These are phyloP conservation scores for Actinia tenebrosa DNA, from an alignment of 64 coral and sea anemone species.

Conservation along the genomic window DNA sequence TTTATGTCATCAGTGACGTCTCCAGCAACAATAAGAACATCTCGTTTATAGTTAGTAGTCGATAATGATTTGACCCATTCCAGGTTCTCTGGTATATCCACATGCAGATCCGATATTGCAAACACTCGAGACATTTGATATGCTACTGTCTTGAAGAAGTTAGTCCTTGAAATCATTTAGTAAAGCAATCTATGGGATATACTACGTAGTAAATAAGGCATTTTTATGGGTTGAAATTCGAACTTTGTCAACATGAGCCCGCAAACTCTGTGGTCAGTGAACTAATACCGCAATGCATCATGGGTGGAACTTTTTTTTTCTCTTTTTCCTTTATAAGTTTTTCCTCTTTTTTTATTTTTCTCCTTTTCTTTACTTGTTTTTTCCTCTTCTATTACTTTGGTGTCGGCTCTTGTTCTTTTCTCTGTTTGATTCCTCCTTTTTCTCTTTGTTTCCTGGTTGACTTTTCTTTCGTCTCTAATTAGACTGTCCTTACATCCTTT, in stretches of 20 bases:
- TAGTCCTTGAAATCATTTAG: neutral
- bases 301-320: neutral
- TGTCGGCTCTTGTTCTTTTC: neutral
- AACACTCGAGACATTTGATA: constrained; percentile 63
- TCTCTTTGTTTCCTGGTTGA: neutral
- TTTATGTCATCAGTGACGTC: constrained; percentile 66
- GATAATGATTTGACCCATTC: constrained; percentile 51
- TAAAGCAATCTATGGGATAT: neutral
- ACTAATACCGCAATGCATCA: neutral
- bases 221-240: neutral
- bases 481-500: neutral
- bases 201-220: no score
- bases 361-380: neutral
- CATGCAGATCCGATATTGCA: constrained; percentile 80
- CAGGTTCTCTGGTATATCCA: constrained; percentile 61
- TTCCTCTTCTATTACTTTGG: neutral
- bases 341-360: neutral
- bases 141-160: neutral
- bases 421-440: neutral
- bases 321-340: neutral
- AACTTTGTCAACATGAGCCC: neutral
- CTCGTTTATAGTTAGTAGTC: constrained; percentile 22
- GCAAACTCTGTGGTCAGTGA: neutral
- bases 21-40: constrained; percentile 67
- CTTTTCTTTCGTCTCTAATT: neutral